These are phyloP conservation scores for Rhyacichthys aspro DNA, from an alignment of 2,797 vertebrate genomes.

Conservation along the genomic window DNA sequence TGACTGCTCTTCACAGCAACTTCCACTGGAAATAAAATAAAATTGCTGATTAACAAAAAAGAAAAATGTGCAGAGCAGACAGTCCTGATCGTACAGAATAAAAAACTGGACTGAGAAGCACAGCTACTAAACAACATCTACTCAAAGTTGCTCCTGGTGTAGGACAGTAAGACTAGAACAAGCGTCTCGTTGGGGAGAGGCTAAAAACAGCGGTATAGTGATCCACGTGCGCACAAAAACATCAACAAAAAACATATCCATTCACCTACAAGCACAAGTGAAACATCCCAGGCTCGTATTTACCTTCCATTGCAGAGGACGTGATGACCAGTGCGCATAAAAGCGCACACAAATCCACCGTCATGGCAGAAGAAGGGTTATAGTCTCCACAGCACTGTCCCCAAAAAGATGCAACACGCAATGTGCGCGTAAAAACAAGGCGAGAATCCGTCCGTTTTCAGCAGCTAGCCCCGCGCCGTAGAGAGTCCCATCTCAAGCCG, in stretches of 20 bases:
- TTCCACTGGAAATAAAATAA: no score
- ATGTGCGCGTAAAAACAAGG: slow-evolving; percentile 62
- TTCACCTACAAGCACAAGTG: slow-evolving; percentile 19
- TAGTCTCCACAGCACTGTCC: slow-evolving; percentile 70
- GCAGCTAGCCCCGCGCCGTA: slow-evolving; percentile 64
- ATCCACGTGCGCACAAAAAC: slow-evolving; percentile 8
- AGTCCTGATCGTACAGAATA: no score
- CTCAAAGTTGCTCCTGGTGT: slow-evolving; percentile 3
- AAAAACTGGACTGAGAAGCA: neutral
- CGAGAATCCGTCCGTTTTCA: slow-evolving; percentile 75
- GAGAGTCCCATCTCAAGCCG: slow-evolving; percentile 84
- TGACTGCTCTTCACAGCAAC: no score
- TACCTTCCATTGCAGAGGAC: slow-evolving; percentile 85
- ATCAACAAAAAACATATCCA: neutral
- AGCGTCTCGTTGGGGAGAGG: neutral
- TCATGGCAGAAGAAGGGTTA: slow-evolving; percentile 76
- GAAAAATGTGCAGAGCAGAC: no score
- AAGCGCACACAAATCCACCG: slow-evolving; percentile 81
- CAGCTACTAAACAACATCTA: slow-evolving; percentile 2
- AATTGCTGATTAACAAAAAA: no score
- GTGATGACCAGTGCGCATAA: slow-evolving; percentile 76
- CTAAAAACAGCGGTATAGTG: neutral
- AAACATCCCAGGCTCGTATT: slow-evolving; percentile 43
- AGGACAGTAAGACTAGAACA: neutral
- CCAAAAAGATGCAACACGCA: slow-evolving; percentile 71